phyloP scores from a whole-genome alignment of 2,888 invertebrate genomes.

The Dorcus parallelipipedus region DNA sequence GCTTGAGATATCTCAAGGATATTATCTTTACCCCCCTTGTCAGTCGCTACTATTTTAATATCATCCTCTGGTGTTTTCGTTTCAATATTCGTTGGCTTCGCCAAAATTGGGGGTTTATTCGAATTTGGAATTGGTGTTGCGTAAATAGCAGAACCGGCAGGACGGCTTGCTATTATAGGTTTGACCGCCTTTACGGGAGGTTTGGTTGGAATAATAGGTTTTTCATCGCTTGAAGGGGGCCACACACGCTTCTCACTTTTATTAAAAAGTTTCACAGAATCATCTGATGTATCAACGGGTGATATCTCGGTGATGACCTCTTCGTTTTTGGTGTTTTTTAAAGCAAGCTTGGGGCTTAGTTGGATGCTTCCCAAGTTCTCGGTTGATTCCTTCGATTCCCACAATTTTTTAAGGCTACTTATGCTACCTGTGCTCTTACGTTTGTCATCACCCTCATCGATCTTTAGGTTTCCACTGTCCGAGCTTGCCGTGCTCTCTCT shows the following conservation, averaged over 20 bases:
- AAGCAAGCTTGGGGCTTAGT: slow-evolving; percentile 62
- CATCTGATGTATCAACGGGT: slow-evolving; percentile 46
- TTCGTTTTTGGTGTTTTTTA: slow-evolving; percentile 49
- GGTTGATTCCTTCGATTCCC: slow-evolving; percentile 76
- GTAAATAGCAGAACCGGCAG: slow-evolving; percentile 63
- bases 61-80: slow-evolving; percentile 45
- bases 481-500: slow-evolving; percentile 50
- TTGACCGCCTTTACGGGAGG: slow-evolving; percentile 63
- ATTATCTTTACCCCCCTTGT: slow-evolving; percentile 50
- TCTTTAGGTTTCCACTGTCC: slow-evolving; percentile 46
- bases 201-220: slow-evolving; percentile 69
- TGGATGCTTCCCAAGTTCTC: slow-evolving; percentile 53
- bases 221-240: slow-evolving; percentile 55
- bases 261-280: slow-evolving; percentile 34
- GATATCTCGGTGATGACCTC: slow-evolving; percentile 48
- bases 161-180: slow-evolving; percentile 51
- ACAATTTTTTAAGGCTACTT: slow-evolving; percentile 85
- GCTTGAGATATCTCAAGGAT: slow-evolving; percentile 65
- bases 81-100: slow-evolving; percentile 48
- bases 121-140: slow-evolving; percentile 65
- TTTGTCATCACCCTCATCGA: slow-evolving; percentile 75
- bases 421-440: slow-evolving; percentile 90
- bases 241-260: slow-evolving; percentile 53
- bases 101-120: slow-evolving; percentile 51
- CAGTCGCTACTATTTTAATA: slow-evolving; percentile 50